Base-by-base conservation (phyloP, 1,140 invertebrate species). In the Nautilus pompilius region DNA sequence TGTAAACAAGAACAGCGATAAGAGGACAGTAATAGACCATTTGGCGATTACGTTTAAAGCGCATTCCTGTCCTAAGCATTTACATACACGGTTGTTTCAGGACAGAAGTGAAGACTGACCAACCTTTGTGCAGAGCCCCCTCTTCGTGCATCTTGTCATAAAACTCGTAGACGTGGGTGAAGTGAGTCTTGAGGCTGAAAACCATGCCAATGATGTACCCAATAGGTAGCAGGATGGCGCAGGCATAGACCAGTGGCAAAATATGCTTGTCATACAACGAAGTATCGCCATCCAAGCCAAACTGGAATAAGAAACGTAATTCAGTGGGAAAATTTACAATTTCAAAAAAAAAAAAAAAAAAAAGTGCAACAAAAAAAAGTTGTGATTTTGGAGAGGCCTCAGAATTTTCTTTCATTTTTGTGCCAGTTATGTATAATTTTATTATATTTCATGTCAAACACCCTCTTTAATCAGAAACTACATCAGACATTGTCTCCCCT, bases 161-260 rank as follows among this genome's bases (percentile, higher is more conserved):
- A 61, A 79, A 80, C 20, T 71, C 72, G 57, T 75, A 72, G 6
- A 80, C 68, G 48, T 74, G 72, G 2, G 68, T 45, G 4, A 71
- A 68, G 53, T 80, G 79, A n/a, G 79, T 80, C 62, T 77, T 79
- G 53, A 80, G 68, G 33, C 72, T 78, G 65, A 77, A 80, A 13
- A 79, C 24, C 26, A 80, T 56, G 0, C 79, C 79, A 33, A 76
- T 73, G 46, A 79, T 65, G 63, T 80, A 80, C 17, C 77, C 70
- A 8, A 80, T 54, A 5, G 77, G 77, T 24, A 80, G 67, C 29
- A 79, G 54, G 26, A 78, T 20, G 20, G 70, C 69, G 34, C 74
- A 69, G 6, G 69, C 66, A 64, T 80, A 79, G 0, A 79, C 73
- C 6, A 80, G 54, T 2, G 78, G 77, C 55, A 63, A 48, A 6